Percentiles rank a stretch among this genome's conserved stretches.
Evolutionary conservation across 2,113 vertebrate genomes (phyloP).

Genomic region (Oncorhynchus keta): DNA sequence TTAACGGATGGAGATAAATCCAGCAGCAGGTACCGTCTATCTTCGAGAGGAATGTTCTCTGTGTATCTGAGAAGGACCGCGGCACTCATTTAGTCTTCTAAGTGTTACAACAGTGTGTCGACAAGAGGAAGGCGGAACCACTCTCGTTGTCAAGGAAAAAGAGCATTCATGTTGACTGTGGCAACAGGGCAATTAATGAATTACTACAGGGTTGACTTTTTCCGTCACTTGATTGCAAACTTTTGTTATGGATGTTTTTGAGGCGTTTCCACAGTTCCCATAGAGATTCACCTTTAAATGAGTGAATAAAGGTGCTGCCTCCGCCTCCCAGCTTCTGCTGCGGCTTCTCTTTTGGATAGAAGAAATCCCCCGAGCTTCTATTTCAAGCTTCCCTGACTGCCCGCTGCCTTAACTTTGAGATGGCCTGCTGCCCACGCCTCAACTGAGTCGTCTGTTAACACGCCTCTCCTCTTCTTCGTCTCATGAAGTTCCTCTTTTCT

Average conservation of each 20-base stretch:
- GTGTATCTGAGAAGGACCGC: too few species aligned
- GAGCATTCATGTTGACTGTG: too few species aligned
- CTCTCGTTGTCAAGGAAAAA: too few species aligned
- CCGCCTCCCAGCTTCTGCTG: neutral
- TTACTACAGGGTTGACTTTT: too few species aligned
- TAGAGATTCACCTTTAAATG: neutral
- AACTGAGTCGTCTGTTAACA: too few species aligned
- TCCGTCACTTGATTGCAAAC: too few species aligned
- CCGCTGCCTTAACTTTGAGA: constrained; percentile 47
- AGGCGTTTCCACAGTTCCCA: neutral
- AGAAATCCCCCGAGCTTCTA: constrained; percentile 57
- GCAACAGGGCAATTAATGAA: too few species aligned
- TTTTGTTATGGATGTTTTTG: too few species aligned
- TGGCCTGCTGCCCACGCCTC: neutral
- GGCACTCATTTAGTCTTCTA: too few species aligned
- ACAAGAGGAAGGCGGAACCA: too few species aligned
- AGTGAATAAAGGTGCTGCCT: neutral
- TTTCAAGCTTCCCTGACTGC: constrained; percentile 54
- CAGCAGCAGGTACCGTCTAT: neutral
- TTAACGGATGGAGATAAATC: neutral
- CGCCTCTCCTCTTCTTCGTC: neutral
- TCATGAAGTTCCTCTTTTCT: neutral
- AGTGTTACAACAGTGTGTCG: too few species aligned
- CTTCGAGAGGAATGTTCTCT: neutral
- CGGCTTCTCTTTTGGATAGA: constrained; percentile 23